Evolutionary conservation across 1,140 invertebrate genomes (phyloP).

Genomic region (Drosophila lini): DNA sequence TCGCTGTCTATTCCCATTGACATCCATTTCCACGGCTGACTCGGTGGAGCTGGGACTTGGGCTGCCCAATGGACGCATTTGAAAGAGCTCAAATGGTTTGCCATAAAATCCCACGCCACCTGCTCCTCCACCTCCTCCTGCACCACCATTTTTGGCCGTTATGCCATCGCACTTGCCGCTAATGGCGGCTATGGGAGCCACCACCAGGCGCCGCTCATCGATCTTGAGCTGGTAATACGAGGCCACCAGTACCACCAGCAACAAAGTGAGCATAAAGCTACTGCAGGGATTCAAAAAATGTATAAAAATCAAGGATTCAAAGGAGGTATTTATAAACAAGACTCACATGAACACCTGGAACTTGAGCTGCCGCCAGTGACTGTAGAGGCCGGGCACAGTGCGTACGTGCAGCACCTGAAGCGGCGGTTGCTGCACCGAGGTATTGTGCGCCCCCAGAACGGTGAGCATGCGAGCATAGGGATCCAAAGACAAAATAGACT

Average conservation of each 20-base stretch:
- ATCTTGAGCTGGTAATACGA: constrained; percentile 74
- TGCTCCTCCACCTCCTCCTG: constrained; percentile 1
- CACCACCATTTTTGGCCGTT: constrained; percentile 24
- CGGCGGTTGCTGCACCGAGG: constrained; percentile 53
- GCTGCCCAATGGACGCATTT: constrained; percentile 74
- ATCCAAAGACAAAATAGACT: constrained; percentile 86
- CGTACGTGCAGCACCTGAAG: constrained; percentile 87
- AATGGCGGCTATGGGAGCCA: constrained; percentile 68
- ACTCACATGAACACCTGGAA: constrained; percentile 90
- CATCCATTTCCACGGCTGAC: constrained; percentile 14
- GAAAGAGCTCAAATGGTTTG: constrained; percentile 79
- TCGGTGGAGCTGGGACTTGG: constrained; percentile 44
- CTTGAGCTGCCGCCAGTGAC: constrained; percentile 88
- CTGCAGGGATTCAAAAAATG: constrained; percentile 20
- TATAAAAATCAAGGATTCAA: neutral
- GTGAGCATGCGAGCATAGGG: constrained; percentile 85
- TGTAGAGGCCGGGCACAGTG: constrained; percentile 89
- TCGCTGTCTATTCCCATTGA: constrained; percentile 40
- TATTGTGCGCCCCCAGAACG: constrained; percentile 62
- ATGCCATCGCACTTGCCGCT: constrained; percentile 70
- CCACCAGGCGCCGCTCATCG: constrained; percentile 55
- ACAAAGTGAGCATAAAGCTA: constrained; percentile 71
- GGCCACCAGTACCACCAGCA: constrained; percentile 72
- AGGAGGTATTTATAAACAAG: neutral
- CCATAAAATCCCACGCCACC: constrained; percentile 55